Evolutionary conservation across 2,797 vertebrate genomes (phyloP), one percentile per base, ranked within the genome.

Genomic region (Aulostomus chinensis): DNA sequence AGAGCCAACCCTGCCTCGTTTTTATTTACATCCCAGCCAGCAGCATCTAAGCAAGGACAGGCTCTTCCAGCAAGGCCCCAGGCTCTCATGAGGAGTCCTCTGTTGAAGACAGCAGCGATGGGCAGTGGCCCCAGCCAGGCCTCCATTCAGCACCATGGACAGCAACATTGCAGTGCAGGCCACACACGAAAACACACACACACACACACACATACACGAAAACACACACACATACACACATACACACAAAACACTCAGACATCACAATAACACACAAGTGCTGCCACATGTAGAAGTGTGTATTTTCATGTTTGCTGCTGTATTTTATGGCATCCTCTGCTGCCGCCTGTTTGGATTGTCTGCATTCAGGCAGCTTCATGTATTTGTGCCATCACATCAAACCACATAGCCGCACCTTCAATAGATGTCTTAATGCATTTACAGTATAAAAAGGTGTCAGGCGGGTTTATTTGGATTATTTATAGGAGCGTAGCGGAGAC

Each of bases 91-190:
- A 62, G 38, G 56, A 52, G 46, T 28, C 52, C 32, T 55, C 15
- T n/a, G 22, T 22, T 49, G 57, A 47, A 64, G 52, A 54, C 66
- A 64, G 42, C 65, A 60, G 53, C 18, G 7, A 64, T 71, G 76
- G 84, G 77, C 76, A 80, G 72, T 81, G 86, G 78, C 85, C 76
- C 68, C 78, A 9, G 10, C 38, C 45, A 60, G 81, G 88, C 85
- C 81, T 67, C 17, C 8, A 17, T 86, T 85, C 88, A 90, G 86
- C 68, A 89, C 89, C 86, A 38, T 43, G 87, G 90, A 90, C 76
- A 91, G 90, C 65, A 80, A 76, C 83, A 75, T 78, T 83, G 83
- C 83, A 84, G 80, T 25, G 47, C 61, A 72, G 74, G 80, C 76
- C 80, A 74, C 64, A 59, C 52, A 70, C 43, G 77, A 52, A 68